Evolutionary conservation across 2,797 vertebrate genomes (phyloP).

Genomic region (Pantherophis vulpinus): DNA sequence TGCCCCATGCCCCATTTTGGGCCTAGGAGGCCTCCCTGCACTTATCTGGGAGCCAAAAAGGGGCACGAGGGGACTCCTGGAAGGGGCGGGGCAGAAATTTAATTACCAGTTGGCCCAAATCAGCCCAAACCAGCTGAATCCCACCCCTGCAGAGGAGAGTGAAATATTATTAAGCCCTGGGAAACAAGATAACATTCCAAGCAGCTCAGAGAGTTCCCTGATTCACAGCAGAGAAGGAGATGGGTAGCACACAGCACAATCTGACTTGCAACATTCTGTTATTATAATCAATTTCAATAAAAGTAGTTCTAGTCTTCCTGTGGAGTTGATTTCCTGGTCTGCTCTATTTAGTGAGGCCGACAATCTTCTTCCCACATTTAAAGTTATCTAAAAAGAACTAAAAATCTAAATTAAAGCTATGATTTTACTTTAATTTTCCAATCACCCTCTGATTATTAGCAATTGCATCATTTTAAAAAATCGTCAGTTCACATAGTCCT

Average conservation of each 20-base stretch:
- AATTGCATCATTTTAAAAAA: neutral
- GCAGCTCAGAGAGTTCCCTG: neutral
- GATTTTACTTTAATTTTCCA: neutral
- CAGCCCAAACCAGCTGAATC: too few species aligned
- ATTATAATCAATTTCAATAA: neutral
- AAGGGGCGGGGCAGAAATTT: too few species aligned
- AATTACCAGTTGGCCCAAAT: too few species aligned
- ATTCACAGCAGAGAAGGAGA: neutral
- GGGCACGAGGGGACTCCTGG: too few species aligned
- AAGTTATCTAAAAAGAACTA: constrained; percentile 9
- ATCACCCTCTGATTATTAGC: neutral
- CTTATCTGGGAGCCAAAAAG: too few species aligned
- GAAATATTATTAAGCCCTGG: neutral
- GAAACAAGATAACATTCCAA: neutral
- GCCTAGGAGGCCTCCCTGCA: too few species aligned
- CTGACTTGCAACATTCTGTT: neutral
- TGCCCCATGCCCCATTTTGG: too few species aligned
- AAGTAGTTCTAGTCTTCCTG: neutral
- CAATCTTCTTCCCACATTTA: neutral
- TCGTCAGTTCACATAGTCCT: neutral
- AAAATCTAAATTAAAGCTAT: constrained; percentile 12
- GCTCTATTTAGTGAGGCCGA: neutral
- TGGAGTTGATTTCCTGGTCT: neutral
- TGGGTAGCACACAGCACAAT: neutral
- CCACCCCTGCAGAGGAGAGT: neutral